Evolutionary conservation across 2,888 invertebrate genomes (phyloP).

Genomic region (Cerastoderma edule): DNA sequence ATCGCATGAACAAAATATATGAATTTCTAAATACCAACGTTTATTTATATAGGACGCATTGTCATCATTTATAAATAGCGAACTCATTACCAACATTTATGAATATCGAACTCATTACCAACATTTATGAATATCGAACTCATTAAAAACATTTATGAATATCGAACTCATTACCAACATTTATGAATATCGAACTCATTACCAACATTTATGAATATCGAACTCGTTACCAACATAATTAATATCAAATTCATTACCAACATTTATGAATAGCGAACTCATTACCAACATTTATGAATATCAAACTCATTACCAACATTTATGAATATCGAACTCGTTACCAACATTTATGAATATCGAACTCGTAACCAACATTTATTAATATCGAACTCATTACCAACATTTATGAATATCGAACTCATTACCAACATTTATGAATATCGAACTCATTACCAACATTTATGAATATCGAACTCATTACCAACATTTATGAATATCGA

Average conservation of each 20-base stretch:
- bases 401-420: neutral
- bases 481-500: neutral
- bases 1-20: neutral
- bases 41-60: neutral
- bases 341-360: neutral
- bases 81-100: neutral
- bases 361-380: neutral
- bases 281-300: neutral
- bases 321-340: neutral
- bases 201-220: neutral
- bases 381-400: neutral
- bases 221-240: neutral
- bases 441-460: neutral
- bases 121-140: neutral
- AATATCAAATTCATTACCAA: neutral
- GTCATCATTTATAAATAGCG: neutral
- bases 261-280: neutral
- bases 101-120: neutral
- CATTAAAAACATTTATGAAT: neutral
- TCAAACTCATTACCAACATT: neutral
- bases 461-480: neutral
- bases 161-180: neutral
- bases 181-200: neutral
- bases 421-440: neutral
- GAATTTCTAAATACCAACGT: neutral